Evolutionary conservation across 2,888 invertebrate species (phyloP), one percentile per base, ranked within the genome.

Genomic region (Trissolcus brochymenae): DNA sequence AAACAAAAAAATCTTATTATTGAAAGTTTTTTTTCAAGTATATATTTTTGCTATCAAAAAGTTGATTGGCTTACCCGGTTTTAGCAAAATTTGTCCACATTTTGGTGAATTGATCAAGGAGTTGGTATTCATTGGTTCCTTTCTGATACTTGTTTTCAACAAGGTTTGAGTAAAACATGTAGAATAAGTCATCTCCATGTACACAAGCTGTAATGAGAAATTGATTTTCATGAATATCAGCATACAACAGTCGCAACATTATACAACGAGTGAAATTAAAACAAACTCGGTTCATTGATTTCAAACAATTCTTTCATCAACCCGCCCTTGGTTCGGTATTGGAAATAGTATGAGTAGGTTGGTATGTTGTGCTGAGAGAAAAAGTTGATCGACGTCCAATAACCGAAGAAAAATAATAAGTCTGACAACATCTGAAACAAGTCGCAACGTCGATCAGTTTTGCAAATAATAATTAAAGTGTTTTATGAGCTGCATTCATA

Each of bases 371-470:
- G n/a, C 7, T 21, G 2, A 6, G 14, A 41, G 6, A 19, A 50
- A 6, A 59, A 59, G 59, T 59, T 59, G 6, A 67, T 57, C 6
- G 25, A 11, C 25, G 16, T 16, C 65, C 65, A 66, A 50, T 19
- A 67, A 19, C 35, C 2, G 21, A 43, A 51, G 21, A 16, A 14
- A 9, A 59, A 67, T 13, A 67, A 29, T 40, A 67, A 41, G 41
- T 67, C 67, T 4, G 67, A 50, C 16, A 53, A 11, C 50, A 66
- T 35, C 66, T 66, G 51, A 14, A 65, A 65, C 13, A 53, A 50
- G 3, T 13, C 46, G 16, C 14, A 1, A 14, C 1, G 11, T 35
- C 35, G 0, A 11, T 35, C 35, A 11, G 35, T 35, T 35, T 35
- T 9, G 35, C 35, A 9, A 35, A 35, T 35, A 35, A 35, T 11